Evolutionary conservation across 2,113 vertebrate genomes (phyloP).

Genomic region (Myodes glareolus): DNA sequence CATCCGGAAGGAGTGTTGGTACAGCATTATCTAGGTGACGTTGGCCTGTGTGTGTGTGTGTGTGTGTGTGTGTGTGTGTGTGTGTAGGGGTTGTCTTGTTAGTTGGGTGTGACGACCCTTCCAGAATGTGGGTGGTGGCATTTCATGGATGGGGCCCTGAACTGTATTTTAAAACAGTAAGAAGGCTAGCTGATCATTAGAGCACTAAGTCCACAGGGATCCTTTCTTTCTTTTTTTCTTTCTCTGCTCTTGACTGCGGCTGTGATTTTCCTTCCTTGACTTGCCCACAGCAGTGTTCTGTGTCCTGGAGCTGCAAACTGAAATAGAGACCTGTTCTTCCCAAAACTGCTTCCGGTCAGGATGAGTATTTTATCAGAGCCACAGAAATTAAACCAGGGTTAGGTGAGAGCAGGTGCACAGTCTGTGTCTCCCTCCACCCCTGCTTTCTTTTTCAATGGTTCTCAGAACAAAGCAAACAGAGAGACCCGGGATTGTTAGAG

Average conservation of each 20-base stretch:
- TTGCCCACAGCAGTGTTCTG: not conserved
- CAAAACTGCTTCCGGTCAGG: not conserved
- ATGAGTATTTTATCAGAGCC: too few relatives aligned
- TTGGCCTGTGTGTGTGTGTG: not conserved
- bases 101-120: not conserved
- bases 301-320: not conserved
- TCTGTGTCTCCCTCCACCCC: fast-evolving
- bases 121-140: not conserved
- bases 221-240: fast-evolving
- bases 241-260: not conserved
- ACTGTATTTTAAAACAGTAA: not conserved
- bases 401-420: not conserved
- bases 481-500: not conserved
- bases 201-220: not conserved
- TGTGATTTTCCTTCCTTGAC: not conserved
- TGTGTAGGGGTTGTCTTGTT: not conserved
- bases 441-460: not conserved
- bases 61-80: not conserved
- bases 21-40: not conserved
- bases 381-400: not conserved
- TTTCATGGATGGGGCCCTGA: not conserved
- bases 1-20: not conserved
- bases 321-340: not conserved
- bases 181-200: not conserved
- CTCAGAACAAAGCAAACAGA: not conserved